Conservation (phyloP, 1,140 invertebrate species). For the Dreissena rostriformis region DNA sequence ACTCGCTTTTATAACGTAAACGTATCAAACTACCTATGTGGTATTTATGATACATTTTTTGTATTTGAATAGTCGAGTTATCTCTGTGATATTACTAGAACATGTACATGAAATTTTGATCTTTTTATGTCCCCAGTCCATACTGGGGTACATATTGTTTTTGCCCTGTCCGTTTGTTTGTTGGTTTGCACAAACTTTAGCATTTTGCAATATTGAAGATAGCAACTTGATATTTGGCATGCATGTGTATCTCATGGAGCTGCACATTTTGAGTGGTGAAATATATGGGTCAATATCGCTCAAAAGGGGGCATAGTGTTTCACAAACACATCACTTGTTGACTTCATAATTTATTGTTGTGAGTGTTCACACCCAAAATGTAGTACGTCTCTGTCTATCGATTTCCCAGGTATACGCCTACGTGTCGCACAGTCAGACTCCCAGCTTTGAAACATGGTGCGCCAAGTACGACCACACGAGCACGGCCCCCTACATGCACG, state of each 20-base stretch:
- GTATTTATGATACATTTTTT: neutral
- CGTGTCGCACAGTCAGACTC: slow-evolving; percentile 51
- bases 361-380: neutral
- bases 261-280: too few relatives aligned
- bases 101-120: neutral
- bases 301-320: too few relatives aligned
- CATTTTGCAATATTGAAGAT: too few relatives aligned
- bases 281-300: too few relatives aligned
- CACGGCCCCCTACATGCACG: slow-evolving; percentile 52
- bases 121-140: too few relatives aligned
- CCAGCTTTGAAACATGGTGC: slow-evolving; percentile 43
- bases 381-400: neutral
- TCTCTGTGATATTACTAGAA: neutral
- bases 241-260: too few relatives aligned
- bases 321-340: too few relatives aligned
- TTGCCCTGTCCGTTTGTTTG: too few relatives aligned
- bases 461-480: slow-evolving; percentile 46
- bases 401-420: slow-evolving; percentile 58
- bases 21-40: neutral
- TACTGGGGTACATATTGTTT: too few relatives aligned
- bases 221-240: too few relatives aligned
- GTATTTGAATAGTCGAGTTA: neutral
- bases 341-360: neutral
- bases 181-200: too few relatives aligned
- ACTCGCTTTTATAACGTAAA: neutral